phyloP scores from a whole-genome alignment of 2,888 invertebrate species.

The Heteromyza rotundicornis region DNA sequence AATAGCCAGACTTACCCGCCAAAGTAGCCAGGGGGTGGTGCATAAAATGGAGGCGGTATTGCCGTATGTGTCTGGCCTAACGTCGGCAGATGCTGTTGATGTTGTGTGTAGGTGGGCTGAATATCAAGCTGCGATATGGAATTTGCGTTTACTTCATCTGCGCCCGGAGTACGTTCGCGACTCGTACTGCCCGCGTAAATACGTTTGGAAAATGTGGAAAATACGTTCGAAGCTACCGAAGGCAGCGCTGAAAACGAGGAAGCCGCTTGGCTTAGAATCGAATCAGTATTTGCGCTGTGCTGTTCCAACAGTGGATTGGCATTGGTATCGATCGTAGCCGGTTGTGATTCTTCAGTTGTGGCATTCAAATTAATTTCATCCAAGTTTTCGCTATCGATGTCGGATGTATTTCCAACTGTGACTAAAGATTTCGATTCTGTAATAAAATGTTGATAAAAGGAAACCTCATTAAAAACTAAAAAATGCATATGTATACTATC shows the following conservation, averaged over 20 bases:
- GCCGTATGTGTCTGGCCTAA: slow-evolving; percentile 10
- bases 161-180: slow-evolving; percentile 35
- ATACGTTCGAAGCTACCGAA: slow-evolving; percentile 69
- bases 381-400: slow-evolving; percentile 63
- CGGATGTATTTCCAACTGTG: slow-evolving; percentile 54
- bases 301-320: slow-evolving; percentile 50
- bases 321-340: slow-evolving; percentile 40
- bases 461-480: no score
- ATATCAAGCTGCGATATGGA: slow-evolving; percentile 46
- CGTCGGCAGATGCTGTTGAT: slow-evolving; percentile 62
- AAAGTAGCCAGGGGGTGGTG: slow-evolving; percentile 20
- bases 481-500: no score
- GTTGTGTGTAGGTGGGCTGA: slow-evolving; percentile 51
- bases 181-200: slow-evolving; percentile 49
- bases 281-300: slow-evolving; percentile 40
- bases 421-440: slow-evolving; percentile 56
- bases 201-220: slow-evolving; percentile 66
- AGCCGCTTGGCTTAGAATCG: slow-evolving; percentile 56
- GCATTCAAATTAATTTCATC: slow-evolving; percentile 65
- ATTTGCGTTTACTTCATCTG: slow-evolving; percentile 39
- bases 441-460: no score
- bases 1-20: slow-evolving; percentile 24
- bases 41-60: slow-evolving; percentile 13
- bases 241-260: slow-evolving; percentile 66
- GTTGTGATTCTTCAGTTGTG: slow-evolving; percentile 42